phyloP scores from a whole-genome alignment of 2,113 vertebrate species.

The Brachyhypopomus gauderio region DNA sequence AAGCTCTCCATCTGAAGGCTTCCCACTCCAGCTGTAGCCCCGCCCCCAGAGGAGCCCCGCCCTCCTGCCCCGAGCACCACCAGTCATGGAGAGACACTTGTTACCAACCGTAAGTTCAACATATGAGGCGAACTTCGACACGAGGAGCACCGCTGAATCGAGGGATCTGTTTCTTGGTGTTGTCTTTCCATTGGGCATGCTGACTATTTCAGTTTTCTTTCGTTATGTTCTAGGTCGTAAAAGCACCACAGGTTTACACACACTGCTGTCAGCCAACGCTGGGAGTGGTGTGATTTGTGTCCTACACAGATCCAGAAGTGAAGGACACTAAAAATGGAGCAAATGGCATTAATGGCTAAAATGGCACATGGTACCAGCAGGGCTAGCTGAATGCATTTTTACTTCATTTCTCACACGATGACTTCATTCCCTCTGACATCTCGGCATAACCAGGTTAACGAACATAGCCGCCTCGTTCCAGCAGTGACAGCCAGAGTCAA shows the following conservation, averaged over 20 bases:
- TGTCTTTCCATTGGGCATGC: neutral
- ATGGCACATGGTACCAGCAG: neutral
- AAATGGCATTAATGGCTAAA: neutral
- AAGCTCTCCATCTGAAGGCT: neutral
- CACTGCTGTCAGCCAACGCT: neutral
- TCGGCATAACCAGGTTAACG: neutral
- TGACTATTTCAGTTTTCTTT: too few relatives aligned
- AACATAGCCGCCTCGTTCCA: conserved; percentile 14
- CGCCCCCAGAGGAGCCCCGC: neutral
- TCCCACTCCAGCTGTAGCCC: neutral
- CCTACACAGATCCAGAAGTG: neutral
- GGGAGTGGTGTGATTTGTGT: neutral
- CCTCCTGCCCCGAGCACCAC: neutral
- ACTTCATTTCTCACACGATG: neutral
- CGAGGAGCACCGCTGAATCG: neutral
- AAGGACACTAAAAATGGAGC: neutral
- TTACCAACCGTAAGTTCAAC: neutral
- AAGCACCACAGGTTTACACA: too few relatives aligned
- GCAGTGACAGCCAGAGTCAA: neutral
- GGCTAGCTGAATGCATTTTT: neutral
- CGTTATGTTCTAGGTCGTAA: neutral
- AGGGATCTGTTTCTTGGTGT: neutral
- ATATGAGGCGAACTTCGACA: neutral
- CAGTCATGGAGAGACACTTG: neutral
- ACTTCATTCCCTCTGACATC: conserved; percentile 4